These are phyloP conservation scores for Coluber constrictor DNA, from an alignment of 2,797 vertebrate genomes.

Conservation along the genomic window DNA sequence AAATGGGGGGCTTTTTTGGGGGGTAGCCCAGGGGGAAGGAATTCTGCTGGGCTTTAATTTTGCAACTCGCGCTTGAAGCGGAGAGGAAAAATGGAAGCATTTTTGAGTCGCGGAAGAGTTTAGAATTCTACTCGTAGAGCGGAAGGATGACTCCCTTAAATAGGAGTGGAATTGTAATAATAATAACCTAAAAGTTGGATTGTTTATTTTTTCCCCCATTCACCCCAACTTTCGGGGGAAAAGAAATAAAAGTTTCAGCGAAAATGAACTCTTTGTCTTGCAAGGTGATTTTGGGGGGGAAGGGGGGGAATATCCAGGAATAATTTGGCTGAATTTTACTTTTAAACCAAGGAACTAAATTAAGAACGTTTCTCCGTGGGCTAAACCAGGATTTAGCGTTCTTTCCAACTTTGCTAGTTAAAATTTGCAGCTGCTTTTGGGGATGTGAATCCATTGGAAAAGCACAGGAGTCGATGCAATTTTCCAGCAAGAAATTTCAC, in stretches of 20 bases:
- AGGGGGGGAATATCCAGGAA: not conserved
- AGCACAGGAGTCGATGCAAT: not conserved
- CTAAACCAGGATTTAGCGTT: not conserved
- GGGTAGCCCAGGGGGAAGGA: not conserved
- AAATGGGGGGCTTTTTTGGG: not conserved
- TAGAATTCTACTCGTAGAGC: not conserved
- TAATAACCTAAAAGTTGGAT: not conserved
- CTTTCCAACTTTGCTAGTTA: not conserved
- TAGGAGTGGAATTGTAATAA: not conserved
- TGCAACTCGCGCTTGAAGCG: not conserved
- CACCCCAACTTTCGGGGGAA: not conserved
- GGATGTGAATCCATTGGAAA: not conserved
- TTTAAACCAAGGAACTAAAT: not conserved
- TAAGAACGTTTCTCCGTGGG: not conserved
- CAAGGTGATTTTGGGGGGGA: not conserved
- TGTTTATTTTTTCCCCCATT: accelerated
- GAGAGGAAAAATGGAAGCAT: too few relatives aligned
- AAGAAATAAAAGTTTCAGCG: not conserved
- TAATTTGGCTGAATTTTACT: not conserved
- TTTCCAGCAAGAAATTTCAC: too few relatives aligned
- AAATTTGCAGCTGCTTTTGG: not conserved
- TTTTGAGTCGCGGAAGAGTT: not conserved
- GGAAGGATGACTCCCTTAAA: not conserved
- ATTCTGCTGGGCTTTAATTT: too few relatives aligned
- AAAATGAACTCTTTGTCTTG: not conserved